Conservation (phyloP, 30 jellyfish, hydroid and myxozoan species). For the Turritopsis rubra region DNA sequence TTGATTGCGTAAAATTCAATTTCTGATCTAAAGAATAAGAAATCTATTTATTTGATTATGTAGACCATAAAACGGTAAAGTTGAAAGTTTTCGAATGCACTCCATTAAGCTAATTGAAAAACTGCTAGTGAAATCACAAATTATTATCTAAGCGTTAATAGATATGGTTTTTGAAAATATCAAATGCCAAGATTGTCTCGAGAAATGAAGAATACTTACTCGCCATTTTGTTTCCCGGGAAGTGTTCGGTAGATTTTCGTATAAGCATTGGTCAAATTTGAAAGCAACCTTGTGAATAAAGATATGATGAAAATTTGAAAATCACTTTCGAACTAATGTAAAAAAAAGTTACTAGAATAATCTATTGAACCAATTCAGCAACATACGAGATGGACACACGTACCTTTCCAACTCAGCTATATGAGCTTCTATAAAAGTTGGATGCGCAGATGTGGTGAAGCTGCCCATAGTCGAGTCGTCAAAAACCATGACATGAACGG, state of each 20-base stretch:
- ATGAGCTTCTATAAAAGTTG: neutral
- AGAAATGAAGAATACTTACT: neutral
- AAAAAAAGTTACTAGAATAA: too few relatives aligned
- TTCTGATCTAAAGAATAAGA: neutral
- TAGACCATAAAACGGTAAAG: too few relatives aligned
- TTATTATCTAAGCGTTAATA: too few relatives aligned
- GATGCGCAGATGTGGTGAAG: neutral
- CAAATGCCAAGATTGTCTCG: neutral
- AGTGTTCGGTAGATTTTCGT: neutral
- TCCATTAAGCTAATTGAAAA: too few relatives aligned
- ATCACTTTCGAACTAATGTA: too few relatives aligned
- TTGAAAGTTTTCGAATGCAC: too few relatives aligned
- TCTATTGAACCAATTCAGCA: too few relatives aligned
- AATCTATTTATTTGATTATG: neutral
- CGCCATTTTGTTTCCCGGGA: neutral
- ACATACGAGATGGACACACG: neutral
- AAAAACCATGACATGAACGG: neutral
- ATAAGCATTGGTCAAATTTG: neutral
- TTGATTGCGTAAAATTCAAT: neutral
- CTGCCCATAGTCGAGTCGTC: neutral
- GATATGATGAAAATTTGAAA: too few relatives aligned
- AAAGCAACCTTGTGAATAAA: too few relatives aligned
- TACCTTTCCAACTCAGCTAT: constrained; percentile 7
- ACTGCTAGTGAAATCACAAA: too few relatives aligned
- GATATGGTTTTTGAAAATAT: neutral